Conservation (phyloP, 2,113 vertebrate species). For the Morphnarchus princeps region DNA sequence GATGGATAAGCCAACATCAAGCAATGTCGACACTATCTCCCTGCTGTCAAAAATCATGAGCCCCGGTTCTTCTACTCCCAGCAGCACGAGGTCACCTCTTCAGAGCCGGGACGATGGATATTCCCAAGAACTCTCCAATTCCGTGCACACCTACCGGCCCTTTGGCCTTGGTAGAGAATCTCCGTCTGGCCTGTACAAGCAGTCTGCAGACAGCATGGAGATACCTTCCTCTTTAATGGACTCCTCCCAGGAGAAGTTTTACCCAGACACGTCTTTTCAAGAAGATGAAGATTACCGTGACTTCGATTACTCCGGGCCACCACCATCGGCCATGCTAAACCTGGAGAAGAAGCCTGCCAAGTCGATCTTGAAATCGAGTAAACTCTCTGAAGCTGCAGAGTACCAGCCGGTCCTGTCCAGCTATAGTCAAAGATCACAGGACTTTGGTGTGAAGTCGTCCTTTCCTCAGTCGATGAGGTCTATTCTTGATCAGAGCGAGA, state of each 20-base stretch:
- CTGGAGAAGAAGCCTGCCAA: slow-evolving; percentile 80
- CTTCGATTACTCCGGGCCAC: slow-evolving; percentile 75
- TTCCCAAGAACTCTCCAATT: slow-evolving; percentile 67
- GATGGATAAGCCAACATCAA: slow-evolving; percentile 87
- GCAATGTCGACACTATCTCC: slow-evolving; percentile 73
- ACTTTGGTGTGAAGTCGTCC: slow-evolving; percentile 65
- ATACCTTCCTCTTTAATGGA: slow-evolving; percentile 72
- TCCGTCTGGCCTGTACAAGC: slow-evolving; percentile 66
- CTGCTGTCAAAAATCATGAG: slow-evolving; percentile 82
- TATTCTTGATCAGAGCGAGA: slow-evolving; percentile 69
- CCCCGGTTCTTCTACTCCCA: slow-evolving; percentile 78
- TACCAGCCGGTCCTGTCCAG: slow-evolving; percentile 70
- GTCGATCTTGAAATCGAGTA: slow-evolving; percentile 73
- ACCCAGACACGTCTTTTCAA: slow-evolving; percentile 76
- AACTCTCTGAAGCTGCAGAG: slow-evolving; percentile 60
- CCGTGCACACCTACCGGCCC: slow-evolving; percentile 67
- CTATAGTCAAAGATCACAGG: slow-evolving; percentile 67
- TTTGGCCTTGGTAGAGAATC: slow-evolving; percentile 69
- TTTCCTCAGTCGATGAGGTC: slow-evolving; percentile 69
- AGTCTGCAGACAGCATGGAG: slow-evolving; percentile 65
- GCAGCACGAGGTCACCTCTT: slow-evolving; percentile 72
- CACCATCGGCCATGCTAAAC: slow-evolving; percentile 69
- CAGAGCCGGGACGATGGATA: slow-evolving; percentile 70
- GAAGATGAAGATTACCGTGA: slow-evolving; percentile 79
- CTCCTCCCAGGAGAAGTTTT: slow-evolving; percentile 79